Percentiles rank a stretch among this genome's conserved stretches.
Evolutionary conservation across 2,113 vertebrate genomes (phyloP).

Genomic region (Scolopax mira): DNA sequence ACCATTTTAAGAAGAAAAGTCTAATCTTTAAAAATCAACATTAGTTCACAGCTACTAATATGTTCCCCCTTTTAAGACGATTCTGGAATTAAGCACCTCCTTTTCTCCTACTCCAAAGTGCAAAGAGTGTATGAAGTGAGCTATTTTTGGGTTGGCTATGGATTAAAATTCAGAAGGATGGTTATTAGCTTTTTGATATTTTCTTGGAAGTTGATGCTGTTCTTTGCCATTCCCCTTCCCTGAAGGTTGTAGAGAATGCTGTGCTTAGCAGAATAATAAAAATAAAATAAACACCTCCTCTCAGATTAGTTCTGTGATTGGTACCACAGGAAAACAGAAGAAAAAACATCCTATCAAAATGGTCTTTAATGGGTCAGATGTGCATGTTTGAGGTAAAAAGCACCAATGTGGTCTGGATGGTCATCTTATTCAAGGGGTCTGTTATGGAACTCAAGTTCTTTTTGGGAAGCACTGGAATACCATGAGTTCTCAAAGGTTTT

Average conservation of each 20-base stretch:
- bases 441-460: background rate
- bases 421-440: background rate
- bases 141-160: background rate
- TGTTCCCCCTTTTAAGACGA: background rate
- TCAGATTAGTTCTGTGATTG: slow-evolving; percentile 81
- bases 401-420: background rate
- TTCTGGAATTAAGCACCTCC: background rate
- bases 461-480: background rate
- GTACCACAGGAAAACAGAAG: background rate
- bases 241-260: slow-evolving; percentile 85
- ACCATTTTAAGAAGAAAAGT: background rate
- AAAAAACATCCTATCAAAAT: background rate
- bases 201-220: slow-evolving; percentile 70
- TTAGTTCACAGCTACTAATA: background rate
- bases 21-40: background rate
- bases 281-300: slow-evolving; percentile 69
- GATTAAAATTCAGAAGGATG: slow-evolving; percentile 55
- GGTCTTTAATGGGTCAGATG: background rate
- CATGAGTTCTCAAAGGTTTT: background rate
- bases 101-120: background rate
- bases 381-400: background rate
- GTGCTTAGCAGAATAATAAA: slow-evolving; percentile 88
- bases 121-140: background rate
- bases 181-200: slow-evolving; percentile 76
- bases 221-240: slow-evolving; percentile 63